Conservation (phyloP, 1,140 invertebrate genomes). For the Drosophila sp. region DNA sequence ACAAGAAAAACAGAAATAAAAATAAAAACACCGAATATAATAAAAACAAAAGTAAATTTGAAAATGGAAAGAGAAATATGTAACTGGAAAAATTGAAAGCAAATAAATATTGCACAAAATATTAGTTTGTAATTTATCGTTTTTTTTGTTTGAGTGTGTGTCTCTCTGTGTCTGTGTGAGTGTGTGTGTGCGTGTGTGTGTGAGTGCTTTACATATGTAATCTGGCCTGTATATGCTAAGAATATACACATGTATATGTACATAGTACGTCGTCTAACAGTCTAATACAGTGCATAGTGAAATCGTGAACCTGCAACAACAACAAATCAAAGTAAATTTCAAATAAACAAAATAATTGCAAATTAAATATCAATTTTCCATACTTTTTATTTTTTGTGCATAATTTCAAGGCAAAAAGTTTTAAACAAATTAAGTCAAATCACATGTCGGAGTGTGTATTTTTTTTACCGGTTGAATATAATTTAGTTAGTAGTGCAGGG, state of each 20-base stretch:
- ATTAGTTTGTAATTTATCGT: constrained; percentile 7
- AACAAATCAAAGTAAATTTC: not conserved
- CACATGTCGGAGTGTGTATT: not conserved
- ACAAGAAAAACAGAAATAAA: constrained; percentile 24
- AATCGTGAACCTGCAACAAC: constrained; percentile 11
- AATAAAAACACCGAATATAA: constrained; percentile 30
- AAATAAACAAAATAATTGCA: constrained; percentile 1
- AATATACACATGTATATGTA: constrained; percentile 3
- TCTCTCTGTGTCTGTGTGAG: not conserved
- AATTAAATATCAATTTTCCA: constrained; percentile 1
- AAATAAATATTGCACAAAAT: constrained; percentile 45
- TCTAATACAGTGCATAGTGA: constrained; percentile 5
- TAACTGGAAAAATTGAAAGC: constrained; percentile 14
- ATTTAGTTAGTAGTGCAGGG: not conserved
- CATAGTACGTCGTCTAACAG: not conserved
- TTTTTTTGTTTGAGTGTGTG: constrained; percentile 38
- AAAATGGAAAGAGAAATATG: not conserved
- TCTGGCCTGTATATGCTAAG: constrained; percentile 17
- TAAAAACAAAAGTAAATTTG: constrained; percentile 17
- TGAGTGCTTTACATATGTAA: constrained; percentile 61
- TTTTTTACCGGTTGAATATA: not conserved
- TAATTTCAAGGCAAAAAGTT: constrained; percentile 7
- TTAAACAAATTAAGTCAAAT: not conserved
- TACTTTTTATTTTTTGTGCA: not conserved
- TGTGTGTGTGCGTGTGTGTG: constrained; percentile 7